A percentile compares a stretch with the other conserved stretches of the same genome.
Evolutionary conservation across 1,140 invertebrate species (phyloP).

Genomic region (Drosophila jambulina): DNA sequence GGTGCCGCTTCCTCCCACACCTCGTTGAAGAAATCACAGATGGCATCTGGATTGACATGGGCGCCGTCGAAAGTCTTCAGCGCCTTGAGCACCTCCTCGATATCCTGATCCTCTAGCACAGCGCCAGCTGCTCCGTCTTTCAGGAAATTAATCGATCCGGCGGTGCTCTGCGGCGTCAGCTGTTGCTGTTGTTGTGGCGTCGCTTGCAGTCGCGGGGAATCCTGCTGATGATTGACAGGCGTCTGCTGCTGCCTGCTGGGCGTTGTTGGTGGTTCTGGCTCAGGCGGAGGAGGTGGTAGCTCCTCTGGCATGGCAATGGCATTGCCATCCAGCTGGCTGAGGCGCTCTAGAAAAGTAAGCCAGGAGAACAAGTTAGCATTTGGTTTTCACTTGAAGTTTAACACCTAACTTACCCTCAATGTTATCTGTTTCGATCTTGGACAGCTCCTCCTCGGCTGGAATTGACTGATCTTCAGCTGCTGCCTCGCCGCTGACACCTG

Average conservation of each 20-base stretch:
- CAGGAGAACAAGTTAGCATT: slow-evolving; percentile 8
- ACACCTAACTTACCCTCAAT: slow-evolving; percentile 65
- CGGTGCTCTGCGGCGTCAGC: slow-evolving; percentile 67
- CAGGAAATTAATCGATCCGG: slow-evolving; percentile 66
- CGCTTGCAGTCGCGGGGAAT: slow-evolving; percentile 22
- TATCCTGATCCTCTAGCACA: slow-evolving; percentile 79
- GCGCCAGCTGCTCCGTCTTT: slow-evolving; percentile 59
- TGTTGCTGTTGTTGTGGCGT: slow-evolving; percentile 27
- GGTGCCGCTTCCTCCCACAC: slow-evolving; percentile 63
- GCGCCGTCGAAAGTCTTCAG: slow-evolving; percentile 74
- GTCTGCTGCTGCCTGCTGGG: slow-evolving; percentile 48
- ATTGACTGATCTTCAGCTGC: slow-evolving; percentile 3
- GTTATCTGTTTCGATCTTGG: slow-evolving; percentile 66
- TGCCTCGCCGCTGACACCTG: not conserved
- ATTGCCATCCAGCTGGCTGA: slow-evolving; percentile 78
- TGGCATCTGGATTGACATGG: slow-evolving; percentile 68
- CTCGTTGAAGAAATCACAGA: slow-evolving; percentile 81
- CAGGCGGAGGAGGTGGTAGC: slow-evolving; percentile 5
- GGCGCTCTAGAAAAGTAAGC: slow-evolving; percentile 62
- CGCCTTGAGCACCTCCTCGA: slow-evolving; percentile 83
- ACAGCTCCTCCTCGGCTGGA: slow-evolving; percentile 30
- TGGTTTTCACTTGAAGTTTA: slow-evolving; percentile 1
- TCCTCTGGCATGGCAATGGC: slow-evolving; percentile 36
- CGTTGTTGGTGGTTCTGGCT: slow-evolving; percentile 40
- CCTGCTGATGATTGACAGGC: slow-evolving; percentile 18